phyloP scores from a whole-genome alignment of 2,113 vertebrate species.

The Sinocyclocheilus anophthalmus region DNA sequence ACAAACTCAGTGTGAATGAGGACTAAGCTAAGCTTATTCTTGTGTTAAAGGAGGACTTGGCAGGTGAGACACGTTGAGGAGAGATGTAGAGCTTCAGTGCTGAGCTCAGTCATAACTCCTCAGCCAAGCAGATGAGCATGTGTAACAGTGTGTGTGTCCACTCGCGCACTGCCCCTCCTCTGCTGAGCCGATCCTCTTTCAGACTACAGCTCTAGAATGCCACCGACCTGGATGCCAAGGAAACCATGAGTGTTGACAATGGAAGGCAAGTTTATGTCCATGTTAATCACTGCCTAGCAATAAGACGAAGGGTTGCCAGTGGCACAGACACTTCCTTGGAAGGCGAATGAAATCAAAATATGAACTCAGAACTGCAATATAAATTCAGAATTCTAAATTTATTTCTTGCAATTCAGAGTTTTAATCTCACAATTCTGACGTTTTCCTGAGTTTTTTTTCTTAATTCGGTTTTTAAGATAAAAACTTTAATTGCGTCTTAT shows the following conservation, averaged over 20 bases:
- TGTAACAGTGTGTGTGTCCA: slow-evolving; percentile 61
- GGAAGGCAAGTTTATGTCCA: slow-evolving; percentile 66
- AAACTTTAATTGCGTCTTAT: too few relatives aligned
- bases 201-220: slow-evolving; percentile 56
- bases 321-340: background rate
- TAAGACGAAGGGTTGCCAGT: slow-evolving; percentile 38
- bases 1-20: slow-evolving; percentile 13
- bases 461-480: too few relatives aligned
- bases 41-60: background rate
- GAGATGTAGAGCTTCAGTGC: slow-evolving; percentile 42
- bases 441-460: too few relatives aligned
- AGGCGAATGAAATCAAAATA: background rate
- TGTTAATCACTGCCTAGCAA: slow-evolving; percentile 67
- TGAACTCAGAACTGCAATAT: too few relatives aligned
- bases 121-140: slow-evolving; percentile 66
- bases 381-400: background rate
- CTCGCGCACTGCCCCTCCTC: slow-evolving; percentile 37
- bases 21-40: slow-evolving; percentile 7
- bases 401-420: background rate
- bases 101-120: slow-evolving; percentile 71
- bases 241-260: slow-evolving; percentile 71
- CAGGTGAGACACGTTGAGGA: background rate
- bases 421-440: background rate
- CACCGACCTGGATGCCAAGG: slow-evolving; percentile 72
- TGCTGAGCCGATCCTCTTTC: slow-evolving; percentile 49